Base-by-base conservation (phyloP, 2,113 vertebrate genomes). In the Ammodytes dubius region DNA sequence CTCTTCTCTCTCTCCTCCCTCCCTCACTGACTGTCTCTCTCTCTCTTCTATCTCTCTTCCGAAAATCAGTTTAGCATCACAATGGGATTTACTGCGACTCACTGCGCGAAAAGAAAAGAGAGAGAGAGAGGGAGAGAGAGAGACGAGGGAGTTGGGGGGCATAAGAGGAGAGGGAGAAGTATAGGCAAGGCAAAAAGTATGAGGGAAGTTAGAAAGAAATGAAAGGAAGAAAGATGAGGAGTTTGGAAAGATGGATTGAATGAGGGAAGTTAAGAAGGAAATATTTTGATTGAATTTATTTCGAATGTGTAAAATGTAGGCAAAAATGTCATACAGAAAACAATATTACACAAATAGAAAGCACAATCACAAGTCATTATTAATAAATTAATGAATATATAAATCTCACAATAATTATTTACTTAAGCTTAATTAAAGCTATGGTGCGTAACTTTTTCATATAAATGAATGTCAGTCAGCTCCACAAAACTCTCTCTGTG, bases 21-120 rank as follows among this genome's bases (percentile, higher is more conserved):
- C 94, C 91, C 95, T 95, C 90, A 91, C 89, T 69, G 81, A 93
- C 93, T 92, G 95, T 93, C 95, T 95, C 92, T 37, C 94, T 95
- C 94, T 88, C 91, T 93, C 92, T 78, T 81, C 91, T 89, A 93
- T 95, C 95, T 94, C 94, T 93, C 93, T 90, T 91, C 88, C 91
- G 65, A 88, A 94, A 76, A 89, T 94, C 88, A 79, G 93, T 97
- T 98, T 97, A 97, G 95, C 97, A 98, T 98, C 94, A 98, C 96
- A 98, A 97, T 96, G 92, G 95, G 93, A 94, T 96, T 95, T 95
- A 92, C 94, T 93, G 94, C 95, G 96, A 96, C 93, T 94, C 95
- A 95, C 83, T 95, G 96, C 93, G 94, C 95, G 89, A 83, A 89
- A 95, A 96, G 96, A 97, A 93, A 95, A 87, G 80, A 89, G 92